phyloP scores from a whole-genome alignment of 1,140 invertebrate genomes.

The Vollenhovia emeryi region DNA sequence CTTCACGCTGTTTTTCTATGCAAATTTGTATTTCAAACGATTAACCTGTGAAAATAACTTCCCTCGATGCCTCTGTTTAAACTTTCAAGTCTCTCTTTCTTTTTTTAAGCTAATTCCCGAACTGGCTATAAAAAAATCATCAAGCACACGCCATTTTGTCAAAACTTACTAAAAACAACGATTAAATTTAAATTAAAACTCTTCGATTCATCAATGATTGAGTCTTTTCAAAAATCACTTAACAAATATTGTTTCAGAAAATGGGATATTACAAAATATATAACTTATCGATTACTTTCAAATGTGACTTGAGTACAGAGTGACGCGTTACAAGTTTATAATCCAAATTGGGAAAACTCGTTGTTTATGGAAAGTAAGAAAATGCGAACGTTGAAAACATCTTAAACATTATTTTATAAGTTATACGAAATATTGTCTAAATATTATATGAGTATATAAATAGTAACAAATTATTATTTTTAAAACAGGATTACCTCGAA shows the following conservation, averaged over 20 bases:
- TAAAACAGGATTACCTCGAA: not conserved
- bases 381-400: not conserved
- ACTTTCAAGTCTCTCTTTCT: constrained; percentile 31
- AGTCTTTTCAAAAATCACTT: not conserved
- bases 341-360: not conserved
- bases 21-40: constrained; percentile 73
- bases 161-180: not conserved
- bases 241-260: not conserved
- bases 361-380: not conserved
- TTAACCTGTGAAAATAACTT: constrained; percentile 69
- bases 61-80: constrained; percentile 17
- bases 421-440: not conserved
- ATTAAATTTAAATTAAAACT: not conserved
- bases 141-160: not conserved
- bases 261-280: not conserved
- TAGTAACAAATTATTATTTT: not conserved
- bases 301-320: not conserved
- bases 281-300: not conserved
- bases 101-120: constrained; percentile 27
- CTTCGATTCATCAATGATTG: not conserved
- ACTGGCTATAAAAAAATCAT: constrained; percentile 18
- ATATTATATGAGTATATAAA: not conserved
- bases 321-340: not conserved
- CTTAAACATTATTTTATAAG: not conserved
- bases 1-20: constrained; percentile 70